Base-by-base conservation (phyloP, 2,888 invertebrate species). In the Patella depressa region DNA sequence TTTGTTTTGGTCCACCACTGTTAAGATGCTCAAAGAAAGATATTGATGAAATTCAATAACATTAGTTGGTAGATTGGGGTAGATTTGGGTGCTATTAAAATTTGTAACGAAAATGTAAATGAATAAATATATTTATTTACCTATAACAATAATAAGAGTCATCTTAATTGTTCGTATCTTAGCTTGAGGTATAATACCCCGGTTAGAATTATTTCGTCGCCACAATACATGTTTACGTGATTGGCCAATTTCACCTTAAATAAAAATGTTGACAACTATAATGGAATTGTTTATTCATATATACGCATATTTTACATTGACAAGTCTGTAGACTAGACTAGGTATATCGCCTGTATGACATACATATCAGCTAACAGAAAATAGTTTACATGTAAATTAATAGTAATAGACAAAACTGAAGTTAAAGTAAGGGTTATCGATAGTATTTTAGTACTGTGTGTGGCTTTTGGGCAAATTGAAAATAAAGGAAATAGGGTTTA, bases 161-260 rank as follows among this genome's bases (percentile, higher is more conserved):
- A 91, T 90, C 79, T 91, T 91, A 71, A 91, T 85, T n/a, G 91
- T 90, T 72, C 89, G 77, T 29, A 90, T 88, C 80, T 88, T 90
- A 7, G 91, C 91, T 75, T 89, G 89, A 11, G 90, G 89, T 53
- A 91, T 90, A 53, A 90, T 84, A 12, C 89, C 89, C 45, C 83
- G 75, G 0, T 79, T 80, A n/a, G 78, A 77, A 54, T 80, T 78
- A 72, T n/a, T 72, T 17, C 65, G 19, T 65, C 65, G 9, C 11
- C 65, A 65, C 3, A 65, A 19, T 24, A 65, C 14, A 24, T 65
- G 65, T 17, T 65, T 14, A 24, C 65, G 65, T 65, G 65, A 65
- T 5, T 7, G 19, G 24, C 65, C 24, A 24, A n/a, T 65, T 12
- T 65, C 65, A 24, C 65, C 65, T 65, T 1, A 3, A 65, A 65